These are phyloP conservation scores for Eurytemora carolleeae DNA, from an alignment of 1,140 invertebrate species.

Conservation along the genomic window DNA sequence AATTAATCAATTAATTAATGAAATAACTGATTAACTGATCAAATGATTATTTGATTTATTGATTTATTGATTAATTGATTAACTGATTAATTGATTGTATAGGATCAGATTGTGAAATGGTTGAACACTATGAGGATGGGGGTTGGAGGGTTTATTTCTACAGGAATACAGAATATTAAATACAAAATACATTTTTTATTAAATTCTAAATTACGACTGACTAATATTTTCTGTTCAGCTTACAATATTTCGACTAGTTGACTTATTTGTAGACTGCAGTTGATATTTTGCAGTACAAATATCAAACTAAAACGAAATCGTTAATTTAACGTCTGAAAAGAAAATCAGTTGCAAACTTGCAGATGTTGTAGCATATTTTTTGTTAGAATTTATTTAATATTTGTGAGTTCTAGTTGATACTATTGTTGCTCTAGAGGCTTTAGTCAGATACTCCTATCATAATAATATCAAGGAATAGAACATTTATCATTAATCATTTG, in stretches of 20 bases:
- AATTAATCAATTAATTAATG: not conserved
- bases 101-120: conserved; percentile 34
- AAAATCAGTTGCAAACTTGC: too few relatives aligned
- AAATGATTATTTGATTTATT: not conserved
- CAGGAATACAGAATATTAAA: conserved; percentile 19
- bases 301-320: too few relatives aligned
- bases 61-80: conserved; percentile 16
- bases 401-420: conserved; percentile 26
- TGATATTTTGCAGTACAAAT: too few relatives aligned
- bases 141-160: conserved; percentile 33
- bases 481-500: not conserved
- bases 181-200: too few relatives aligned
- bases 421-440: conserved; percentile 15
- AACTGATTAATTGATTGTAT: conserved; percentile 22
- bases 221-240: too few relatives aligned
- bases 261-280: too few relatives aligned
- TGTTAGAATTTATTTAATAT: too few relatives aligned
- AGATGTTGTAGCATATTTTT: too few relatives aligned
- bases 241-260: too few relatives aligned
- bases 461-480: conserved; percentile 28
- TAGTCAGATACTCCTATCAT: conserved; percentile 32
- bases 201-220: too few relatives aligned
- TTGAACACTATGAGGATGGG: conserved; percentile 33
- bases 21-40: not conserved
- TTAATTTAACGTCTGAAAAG: too few relatives aligned